These are phyloP conservation scores for Genyomyrus donnyi DNA, from an alignment of 2,113 vertebrate species.

Conservation along the genomic window DNA sequence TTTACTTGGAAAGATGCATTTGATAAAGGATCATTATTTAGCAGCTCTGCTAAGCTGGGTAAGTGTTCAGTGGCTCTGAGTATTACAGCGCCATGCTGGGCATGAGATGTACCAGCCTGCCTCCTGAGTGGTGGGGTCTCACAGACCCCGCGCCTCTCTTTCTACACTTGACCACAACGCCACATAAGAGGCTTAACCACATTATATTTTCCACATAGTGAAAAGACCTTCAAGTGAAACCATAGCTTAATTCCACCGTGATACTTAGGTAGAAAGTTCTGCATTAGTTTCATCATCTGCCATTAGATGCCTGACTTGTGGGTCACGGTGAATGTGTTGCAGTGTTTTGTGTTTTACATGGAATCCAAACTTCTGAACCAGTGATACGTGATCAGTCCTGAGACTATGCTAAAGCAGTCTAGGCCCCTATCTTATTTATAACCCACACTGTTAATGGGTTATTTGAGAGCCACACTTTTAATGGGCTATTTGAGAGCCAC, in stretches of 20 bases:
- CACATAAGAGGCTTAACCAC: not conserved
- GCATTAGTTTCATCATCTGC: not conserved
- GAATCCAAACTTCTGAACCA: not conserved
- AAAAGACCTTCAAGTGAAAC: not conserved
- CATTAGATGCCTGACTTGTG: not conserved
- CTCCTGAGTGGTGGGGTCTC: not conserved
- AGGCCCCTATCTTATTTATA: not conserved
- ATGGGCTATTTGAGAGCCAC: no score
- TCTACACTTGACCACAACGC: not conserved
- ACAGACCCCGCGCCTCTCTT: not conserved
- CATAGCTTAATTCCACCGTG: not conserved
- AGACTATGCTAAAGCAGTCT: not conserved
- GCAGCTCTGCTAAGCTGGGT: constrained; percentile 92
- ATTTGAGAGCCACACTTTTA: not conserved
- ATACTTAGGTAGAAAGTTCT: not conserved
- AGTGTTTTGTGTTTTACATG: not conserved
- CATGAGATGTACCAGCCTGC: not conserved
- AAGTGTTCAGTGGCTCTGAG: constrained; percentile 41
- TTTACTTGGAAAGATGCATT: constrained; percentile 99
- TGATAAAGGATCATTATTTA: constrained; percentile 96
- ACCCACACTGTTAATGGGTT: not conserved
- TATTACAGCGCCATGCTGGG: not conserved
- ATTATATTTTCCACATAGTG: not conserved
- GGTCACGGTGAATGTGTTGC: not conserved
- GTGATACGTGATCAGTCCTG: not conserved